Percentiles rank a stretch among this genome's conserved stretches.
Conservation (phyloP, 2,888 invertebrate species). For the Sinhomidia bicolor region DNA sequence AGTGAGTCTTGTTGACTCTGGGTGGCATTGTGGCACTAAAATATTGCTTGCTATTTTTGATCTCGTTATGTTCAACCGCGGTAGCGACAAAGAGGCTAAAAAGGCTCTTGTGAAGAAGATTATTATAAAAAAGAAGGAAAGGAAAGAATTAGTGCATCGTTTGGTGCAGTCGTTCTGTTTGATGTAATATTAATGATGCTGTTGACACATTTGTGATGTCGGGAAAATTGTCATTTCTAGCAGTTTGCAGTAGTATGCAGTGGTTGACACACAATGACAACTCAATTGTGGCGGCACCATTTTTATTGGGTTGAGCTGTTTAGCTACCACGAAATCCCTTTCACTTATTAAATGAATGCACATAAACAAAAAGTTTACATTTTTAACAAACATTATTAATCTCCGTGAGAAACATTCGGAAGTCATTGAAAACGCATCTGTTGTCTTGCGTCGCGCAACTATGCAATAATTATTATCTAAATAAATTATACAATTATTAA, state of each 20-base stretch:
- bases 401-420: slow-evolving; percentile 17
- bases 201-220: slow-evolving; percentile 10
- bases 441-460: background rate
- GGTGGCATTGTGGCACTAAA: slow-evolving; percentile 2
- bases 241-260: background rate
- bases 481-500: background rate
- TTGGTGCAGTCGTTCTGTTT: background rate
- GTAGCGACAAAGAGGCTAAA: background rate
- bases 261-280: background rate
- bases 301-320: background rate
- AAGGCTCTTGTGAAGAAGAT: background rate
- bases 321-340: background rate
- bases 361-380: background rate
- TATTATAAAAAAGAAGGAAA: background rate
- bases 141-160: background rate
- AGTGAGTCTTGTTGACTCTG: background rate
- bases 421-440: background rate
- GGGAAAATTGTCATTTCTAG: background rate
- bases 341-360: background rate
- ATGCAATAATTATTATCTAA: background rate
- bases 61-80: background rate
- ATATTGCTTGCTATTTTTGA: no score
- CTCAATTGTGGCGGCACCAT: background rate
- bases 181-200: background rate
- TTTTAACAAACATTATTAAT: slow-evolving; percentile 23